These are phyloP conservation scores for Heliothis subflexa DNA, from an alignment of 1,140 invertebrate genomes.

Conservation along the genomic window DNA sequence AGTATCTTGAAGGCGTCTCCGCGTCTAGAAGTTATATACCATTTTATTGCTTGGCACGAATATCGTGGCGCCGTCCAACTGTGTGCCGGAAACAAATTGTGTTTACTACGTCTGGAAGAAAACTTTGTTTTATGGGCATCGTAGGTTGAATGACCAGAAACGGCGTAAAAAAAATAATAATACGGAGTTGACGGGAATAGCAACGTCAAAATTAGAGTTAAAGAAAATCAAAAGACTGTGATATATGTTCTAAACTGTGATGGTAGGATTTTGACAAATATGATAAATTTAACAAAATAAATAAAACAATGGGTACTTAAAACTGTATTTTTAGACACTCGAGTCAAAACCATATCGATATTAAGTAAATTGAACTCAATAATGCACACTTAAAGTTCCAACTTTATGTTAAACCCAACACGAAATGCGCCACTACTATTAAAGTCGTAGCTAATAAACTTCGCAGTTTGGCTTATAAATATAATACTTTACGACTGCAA, in stretches of 20 bases:
- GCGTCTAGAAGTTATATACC: conserved; percentile 1
- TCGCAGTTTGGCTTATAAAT: conserved; percentile 16
- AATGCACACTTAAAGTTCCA: not conserved
- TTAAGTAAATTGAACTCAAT: too few relatives aligned
- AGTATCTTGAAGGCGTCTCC: conserved; percentile 7
- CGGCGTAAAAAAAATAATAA: too few relatives aligned
- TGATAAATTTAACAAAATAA: too few relatives aligned
- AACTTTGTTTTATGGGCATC: not conserved
- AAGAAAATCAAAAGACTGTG: too few relatives aligned
- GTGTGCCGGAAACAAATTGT: not conserved
- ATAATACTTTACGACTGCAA: conserved; percentile 19
- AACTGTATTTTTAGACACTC: too few relatives aligned
- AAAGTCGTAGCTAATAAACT: conserved; percentile 9
- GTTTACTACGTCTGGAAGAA: conserved; percentile 3
- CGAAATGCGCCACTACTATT: not conserved
- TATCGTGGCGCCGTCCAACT: conserved; percentile 5
- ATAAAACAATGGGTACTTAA: too few relatives aligned
- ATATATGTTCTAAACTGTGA: too few relatives aligned
- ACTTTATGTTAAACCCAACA: conserved; percentile 2
- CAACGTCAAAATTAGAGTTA: too few relatives aligned
- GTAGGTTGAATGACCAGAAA: not conserved
- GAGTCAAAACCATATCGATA: too few relatives aligned
- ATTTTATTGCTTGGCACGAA: conserved; percentile 22
- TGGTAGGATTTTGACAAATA: too few relatives aligned
- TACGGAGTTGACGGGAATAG: too few relatives aligned